A percentile compares a stretch with the other conserved stretches of the same genome.
Conservation (phyloP, 2,113 vertebrate species). For the Noturus placidus region DNA sequence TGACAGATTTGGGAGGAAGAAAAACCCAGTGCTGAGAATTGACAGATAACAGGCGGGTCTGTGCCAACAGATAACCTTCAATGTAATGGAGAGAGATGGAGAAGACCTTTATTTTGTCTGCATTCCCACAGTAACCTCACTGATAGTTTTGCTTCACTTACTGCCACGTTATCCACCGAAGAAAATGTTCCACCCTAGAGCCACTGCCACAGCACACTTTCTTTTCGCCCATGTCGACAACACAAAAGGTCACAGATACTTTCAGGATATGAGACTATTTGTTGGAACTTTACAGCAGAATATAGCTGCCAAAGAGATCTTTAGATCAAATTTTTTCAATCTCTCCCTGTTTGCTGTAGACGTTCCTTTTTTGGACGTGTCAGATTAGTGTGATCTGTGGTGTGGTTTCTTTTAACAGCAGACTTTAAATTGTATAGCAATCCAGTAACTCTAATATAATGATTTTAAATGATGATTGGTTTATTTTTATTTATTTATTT, state of each 20-base stretch:
- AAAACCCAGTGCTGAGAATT: constrained; percentile 9
- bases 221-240: not conserved
- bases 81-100: constrained; percentile 27
- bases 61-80: constrained; percentile 48
- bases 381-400: not conserved
- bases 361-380: not conserved
- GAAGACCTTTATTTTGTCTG: constrained; percentile 37
- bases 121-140: constrained; percentile 34
- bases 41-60: constrained; percentile 27
- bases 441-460: not conserved
- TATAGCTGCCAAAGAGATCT: constrained; percentile 1
- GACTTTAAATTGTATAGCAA: not conserved
- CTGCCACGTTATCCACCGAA: constrained; percentile 14
- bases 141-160: constrained; percentile 35
- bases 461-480: not conserved
- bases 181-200: not conserved
- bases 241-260: constrained; percentile 16
- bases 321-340: not conserved
- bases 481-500: no score
- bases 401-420: not conserved
- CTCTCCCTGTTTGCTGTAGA: not conserved
- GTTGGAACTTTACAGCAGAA: not conserved
- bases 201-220: not conserved
- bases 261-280: constrained; percentile 5
- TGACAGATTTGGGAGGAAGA: constrained; percentile 30